Base-by-base conservation (phyloP, 2,888 invertebrate species). In the Bugulina stolonifera region DNA sequence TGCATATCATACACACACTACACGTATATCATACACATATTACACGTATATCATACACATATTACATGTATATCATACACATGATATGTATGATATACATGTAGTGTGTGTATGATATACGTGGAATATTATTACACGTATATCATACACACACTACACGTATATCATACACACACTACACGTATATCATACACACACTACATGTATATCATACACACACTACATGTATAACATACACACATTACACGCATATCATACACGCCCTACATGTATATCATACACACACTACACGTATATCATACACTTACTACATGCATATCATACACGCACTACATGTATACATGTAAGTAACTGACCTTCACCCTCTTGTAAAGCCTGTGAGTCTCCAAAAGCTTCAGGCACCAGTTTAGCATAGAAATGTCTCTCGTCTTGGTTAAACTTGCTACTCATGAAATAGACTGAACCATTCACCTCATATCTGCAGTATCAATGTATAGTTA, bases 371-470 rank as follows among this genome's bases (percentile, higher is more conserved):
- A 89, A 81, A 32, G 92, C 91, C 77, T 91, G 91, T 27, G 80
- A 78, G 77, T 89, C 87, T 2, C 96, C 98, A 84, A 93, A 96
- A 0, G 99, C 98, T 87, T 99, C 99, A 0, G 99, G 99, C 1
- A 99, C 96, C 71, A 99, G 87, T 86, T 99, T 94, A 0, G 97
- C 99, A 86, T 99, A 99, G 82, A 91, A 90, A 86, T 99, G 98
- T 76, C 91, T 89, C 0, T 91, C 89, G 72, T 87, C 87, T 75
- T 88, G 87, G 83, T 95, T 93, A 87, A 96, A 97, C 73, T 89
- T 89, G 74, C 88, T 87, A 0, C 98, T 98, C 87, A 95, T 94
- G 83, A 99, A 99, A 85, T 99, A 99, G 0, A 99, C 94, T 0
- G 97, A 97, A 22, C 93, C 93, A 84, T 94, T 93, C 32, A 94